Base-by-base conservation (phyloP, 2,888 invertebrate species). In the Cantharis rustica region DNA sequence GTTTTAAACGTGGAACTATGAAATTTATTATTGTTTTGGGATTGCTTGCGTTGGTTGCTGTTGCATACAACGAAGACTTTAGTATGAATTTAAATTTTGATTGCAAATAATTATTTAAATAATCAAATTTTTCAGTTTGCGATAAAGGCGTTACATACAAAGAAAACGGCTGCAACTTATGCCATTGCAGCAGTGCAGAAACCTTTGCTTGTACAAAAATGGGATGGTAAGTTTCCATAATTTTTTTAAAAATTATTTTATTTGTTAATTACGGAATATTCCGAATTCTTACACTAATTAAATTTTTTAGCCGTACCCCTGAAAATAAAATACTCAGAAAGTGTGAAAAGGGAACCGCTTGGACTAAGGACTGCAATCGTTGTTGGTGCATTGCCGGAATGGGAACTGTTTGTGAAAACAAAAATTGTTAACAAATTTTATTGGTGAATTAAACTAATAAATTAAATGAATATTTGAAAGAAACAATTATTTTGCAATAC, bases 151-250 rank as follows among this genome's bases (percentile, higher is more conserved):
- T 26, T 10, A 13, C 2, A 3, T 70, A 70, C 26, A 4, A 26
- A 26, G 71, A 71, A 71, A 72, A 72, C 13, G 64, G 68, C 5
- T 72, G 72, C 23, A 72, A 72, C 11, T 13, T 15, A 16, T 72
- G 72, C 10, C 61, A 61, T 61, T 72, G 71, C 16, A 10, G 1
- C 16, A n/a, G 16, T 10, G 71, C 5, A 10, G 10, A 10, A 15
- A 20, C n/a, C n/a, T n/a, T 71, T n/a, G 64, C 4, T 0, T 72
- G 72, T 10, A 61, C n/a, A 16, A 0, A 5, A 17, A 61, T 68
- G 72, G n/a, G 16, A 3, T 72, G 72, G 72, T 72, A 9, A 47
- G 72, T 20, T n/a, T n/a, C n/a, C n/a, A n/a, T n/a, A n/a, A n/a
- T n/a, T n/a, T n/a, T n/a, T n/a, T n/a, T n/a, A n/a, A n/a, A n/a